Percentiles rank a stretch among this genome's conserved stretches.
Evolutionary conservation across 2,113 vertebrate species (phyloP).

Genomic region (Spizaetus ornatus): DNA sequence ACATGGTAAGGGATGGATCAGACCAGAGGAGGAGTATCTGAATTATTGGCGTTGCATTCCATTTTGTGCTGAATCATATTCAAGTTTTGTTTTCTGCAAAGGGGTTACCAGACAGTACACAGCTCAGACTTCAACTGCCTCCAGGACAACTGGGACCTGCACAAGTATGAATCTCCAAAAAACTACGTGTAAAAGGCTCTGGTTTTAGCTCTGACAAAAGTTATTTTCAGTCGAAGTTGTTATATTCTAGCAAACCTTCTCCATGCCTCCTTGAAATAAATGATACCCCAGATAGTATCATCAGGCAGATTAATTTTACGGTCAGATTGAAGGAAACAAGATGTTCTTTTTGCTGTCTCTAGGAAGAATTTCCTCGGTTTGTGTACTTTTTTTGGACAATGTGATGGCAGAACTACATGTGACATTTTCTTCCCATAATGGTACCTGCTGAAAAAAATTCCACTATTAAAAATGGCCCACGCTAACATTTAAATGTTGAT

Average conservation of each 20-base stretch:
- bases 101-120: conserved; percentile 67
- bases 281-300: conserved; percentile 45
- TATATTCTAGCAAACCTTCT: conserved; percentile 49
- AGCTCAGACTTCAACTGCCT: conserved; percentile 69
- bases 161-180: conserved; percentile 44
- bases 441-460: conserved; percentile 79
- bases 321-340: conserved; percentile 67
- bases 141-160: conserved; percentile 53
- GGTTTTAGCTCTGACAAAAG: conserved; percentile 49
- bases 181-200: conserved; percentile 17
- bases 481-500: conserved; percentile 80
- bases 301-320: conserved; percentile 65
- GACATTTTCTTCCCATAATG: conserved; percentile 69
- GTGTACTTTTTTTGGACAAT: conserved; percentile 22
- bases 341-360: conserved; percentile 55
- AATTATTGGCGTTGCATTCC: conserved; percentile 71
- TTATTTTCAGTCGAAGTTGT: conserved; percentile 49
- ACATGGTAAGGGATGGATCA: conserved; percentile 68
- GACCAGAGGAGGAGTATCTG: conserved; percentile 70
- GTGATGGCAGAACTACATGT: conserved; percentile 72
- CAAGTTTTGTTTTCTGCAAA: conserved; percentile 78
- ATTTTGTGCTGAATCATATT: conserved; percentile 79
- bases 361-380: conserved; percentile 44
- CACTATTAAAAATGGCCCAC: conserved; percentile 76
- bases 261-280: conserved; percentile 53